A percentile compares a stretch with the other conserved stretches of the same genome.
Conservation (phyloP, 2,113 vertebrate genomes). For the Zosterops borbonicus region DNA sequence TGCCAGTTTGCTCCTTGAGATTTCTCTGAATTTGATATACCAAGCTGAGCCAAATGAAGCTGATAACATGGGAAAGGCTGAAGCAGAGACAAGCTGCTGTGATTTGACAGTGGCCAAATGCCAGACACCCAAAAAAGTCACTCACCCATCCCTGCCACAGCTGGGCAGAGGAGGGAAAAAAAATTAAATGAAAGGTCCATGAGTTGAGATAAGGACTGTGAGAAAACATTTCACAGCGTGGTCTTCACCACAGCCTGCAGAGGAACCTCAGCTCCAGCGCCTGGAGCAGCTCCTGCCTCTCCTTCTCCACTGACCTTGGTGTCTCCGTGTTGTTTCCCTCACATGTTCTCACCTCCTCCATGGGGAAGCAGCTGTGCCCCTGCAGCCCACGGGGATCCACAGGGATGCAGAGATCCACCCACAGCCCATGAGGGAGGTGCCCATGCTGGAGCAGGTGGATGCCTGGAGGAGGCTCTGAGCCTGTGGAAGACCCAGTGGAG, state of each 20-base stretch:
- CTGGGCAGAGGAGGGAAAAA: background rate
- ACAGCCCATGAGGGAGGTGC: background rate
- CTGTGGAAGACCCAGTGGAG: background rate
- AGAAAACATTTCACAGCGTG: background rate
- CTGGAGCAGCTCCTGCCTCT: background rate
- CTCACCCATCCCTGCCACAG: background rate
- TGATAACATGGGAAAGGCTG: background rate
- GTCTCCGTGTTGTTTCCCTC: background rate
- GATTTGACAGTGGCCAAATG: background rate
- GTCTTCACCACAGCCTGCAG: background rate
- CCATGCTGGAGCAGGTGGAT: background rate
- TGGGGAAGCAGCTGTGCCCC: too few species aligned
- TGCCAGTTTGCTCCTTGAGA: background rate
- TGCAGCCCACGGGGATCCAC: too few species aligned
- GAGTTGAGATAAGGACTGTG: background rate
- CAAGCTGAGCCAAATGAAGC: background rate
- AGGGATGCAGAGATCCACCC: background rate
- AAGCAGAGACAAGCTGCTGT: background rate
- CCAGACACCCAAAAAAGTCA: background rate
- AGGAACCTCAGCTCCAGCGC: background rate
- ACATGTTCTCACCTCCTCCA: background rate
- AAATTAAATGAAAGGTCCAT: background rate
- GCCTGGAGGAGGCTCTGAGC: background rate
- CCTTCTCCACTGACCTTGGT: background rate
- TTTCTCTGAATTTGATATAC: background rate